These are phyloP conservation scores for Platyura marginata DNA, from an alignment of 1,140 invertebrate genomes.

Conservation along the genomic window DNA sequence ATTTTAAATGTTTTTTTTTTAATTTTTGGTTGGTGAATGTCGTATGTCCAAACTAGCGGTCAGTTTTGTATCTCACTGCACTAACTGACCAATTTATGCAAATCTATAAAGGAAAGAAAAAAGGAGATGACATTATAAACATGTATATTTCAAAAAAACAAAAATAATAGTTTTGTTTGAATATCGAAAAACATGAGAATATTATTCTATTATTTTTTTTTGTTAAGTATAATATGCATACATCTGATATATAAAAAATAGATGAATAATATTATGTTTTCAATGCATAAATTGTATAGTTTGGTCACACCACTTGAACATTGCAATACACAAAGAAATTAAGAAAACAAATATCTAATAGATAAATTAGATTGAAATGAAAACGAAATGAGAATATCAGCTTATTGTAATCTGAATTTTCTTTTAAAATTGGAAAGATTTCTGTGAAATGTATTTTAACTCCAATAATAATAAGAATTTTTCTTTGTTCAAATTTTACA, in stretches of 20 bases:
- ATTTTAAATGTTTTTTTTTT: conserved; percentile 7
- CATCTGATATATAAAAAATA: neutral
- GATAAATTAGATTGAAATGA: too few relatives aligned
- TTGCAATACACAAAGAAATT: too few relatives aligned
- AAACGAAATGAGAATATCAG: too few relatives aligned
- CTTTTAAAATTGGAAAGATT: too few relatives aligned
- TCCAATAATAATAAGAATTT: too few relatives aligned
- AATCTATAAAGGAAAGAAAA: conserved; percentile 11
- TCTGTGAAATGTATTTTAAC: too few relatives aligned
- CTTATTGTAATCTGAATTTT: too few relatives aligned
- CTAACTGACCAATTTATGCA: conserved; percentile 18
- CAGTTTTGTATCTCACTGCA: conserved; percentile 7
- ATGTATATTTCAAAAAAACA: conserved; percentile 1
- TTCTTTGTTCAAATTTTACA: too few relatives aligned
- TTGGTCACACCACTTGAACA: neutral
- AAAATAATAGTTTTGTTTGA: too few relatives aligned
- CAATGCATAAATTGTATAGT: neutral
- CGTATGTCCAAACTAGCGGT: conserved; percentile 12
- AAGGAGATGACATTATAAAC: conserved; percentile 1
- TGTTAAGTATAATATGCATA: neutral
- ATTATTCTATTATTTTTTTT: too few relatives aligned
- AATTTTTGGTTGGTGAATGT: conserved; percentile 21
- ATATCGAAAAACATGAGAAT: too few relatives aligned
- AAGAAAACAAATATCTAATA: too few relatives aligned
- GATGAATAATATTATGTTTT: neutral